Base-by-base conservation (phyloP, 2,113 vertebrate genomes). In the Benitochromis conjunctus region DNA sequence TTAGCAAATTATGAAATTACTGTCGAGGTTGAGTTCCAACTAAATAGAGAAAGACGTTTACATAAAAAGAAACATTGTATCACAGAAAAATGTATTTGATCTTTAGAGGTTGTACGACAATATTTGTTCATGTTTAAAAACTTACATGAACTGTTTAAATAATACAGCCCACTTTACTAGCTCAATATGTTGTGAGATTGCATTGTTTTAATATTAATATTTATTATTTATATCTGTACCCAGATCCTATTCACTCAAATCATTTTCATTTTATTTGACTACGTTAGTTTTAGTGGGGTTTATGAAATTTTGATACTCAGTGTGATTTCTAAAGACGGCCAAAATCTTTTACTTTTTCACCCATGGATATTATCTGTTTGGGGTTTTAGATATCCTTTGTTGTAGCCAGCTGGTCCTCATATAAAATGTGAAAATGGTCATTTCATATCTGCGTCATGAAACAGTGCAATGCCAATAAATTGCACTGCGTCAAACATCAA, bases 261-360 rank as follows among this genome's bases (percentile, higher is more conserved):
- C 48, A 29, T 12, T 7, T 18, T 31, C 1, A 76, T 0, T 76
- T 51, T 76, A 51, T 46, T 71, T 46, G 0, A 46, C 21, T 46
- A 26, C 12, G 46, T 71, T 18, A 26, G 4, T 46, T 71, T 71
- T 6, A 71, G 8, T 0, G 21, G 64, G n/a, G 24, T 71, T 16
- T 10, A 0, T 26, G 38, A 0, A 10, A 9, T 46, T 24, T 46
- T 71, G 3, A 71, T 46, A 71, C 5, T 46, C 0, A 38, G 0
- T 64, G 38, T 43, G 64, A 26, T 46, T 43, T 71, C 7, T 71
- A 46, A 69, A 43, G 64, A 0, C 0, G 3, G 4, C n/a, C 12
- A 69, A 26, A 71, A 26, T 16, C 64, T 71, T 43, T 5, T 13
- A 12, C 41, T 13, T 9, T 43, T 66, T 69, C 38, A 24, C 38